Conservation (phyloP, 1,140 invertebrate species). For the Metopolophium dirhodum region DNA sequence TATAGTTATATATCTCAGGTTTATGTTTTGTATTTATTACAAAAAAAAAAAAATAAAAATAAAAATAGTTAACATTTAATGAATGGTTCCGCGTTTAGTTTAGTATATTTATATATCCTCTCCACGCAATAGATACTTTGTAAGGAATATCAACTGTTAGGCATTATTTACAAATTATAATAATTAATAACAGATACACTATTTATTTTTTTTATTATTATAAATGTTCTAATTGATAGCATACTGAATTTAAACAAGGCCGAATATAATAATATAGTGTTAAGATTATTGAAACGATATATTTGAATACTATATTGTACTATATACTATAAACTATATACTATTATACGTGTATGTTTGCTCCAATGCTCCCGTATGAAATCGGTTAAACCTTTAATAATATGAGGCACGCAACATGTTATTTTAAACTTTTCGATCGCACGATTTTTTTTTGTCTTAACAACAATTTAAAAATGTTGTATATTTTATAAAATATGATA, state of each 20-base stretch:
- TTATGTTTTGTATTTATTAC: background rate
- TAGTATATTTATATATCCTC: background rate
- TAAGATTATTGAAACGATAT: slow-evolving; percentile 25
- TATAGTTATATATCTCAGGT: background rate
- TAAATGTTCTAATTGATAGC: slow-evolving; percentile 39
- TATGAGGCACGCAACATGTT: background rate
- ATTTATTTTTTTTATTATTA: background rate
- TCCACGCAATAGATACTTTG: background rate
- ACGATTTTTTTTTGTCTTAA: background rate
- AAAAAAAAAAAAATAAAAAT: no score
- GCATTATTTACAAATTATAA: slow-evolving; percentile 9
- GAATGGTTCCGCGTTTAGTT: background rate
- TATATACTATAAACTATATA: no score
- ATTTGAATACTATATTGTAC: background rate
- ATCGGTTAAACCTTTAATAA: background rate
- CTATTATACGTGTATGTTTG: background rate
- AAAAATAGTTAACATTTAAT: background rate
- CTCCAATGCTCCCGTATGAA: slow-evolving; percentile 20
- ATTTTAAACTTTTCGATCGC: background rate
- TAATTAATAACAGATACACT: background rate
- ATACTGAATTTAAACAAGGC: slow-evolving; percentile 15
- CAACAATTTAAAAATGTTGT: background rate
- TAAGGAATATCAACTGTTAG: background rate
- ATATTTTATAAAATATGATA: background rate
- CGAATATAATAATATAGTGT: slow-evolving; percentile 26